phyloP scores from a whole-genome alignment of 2,888 invertebrate genomes.

The Furcula furcula region DNA sequence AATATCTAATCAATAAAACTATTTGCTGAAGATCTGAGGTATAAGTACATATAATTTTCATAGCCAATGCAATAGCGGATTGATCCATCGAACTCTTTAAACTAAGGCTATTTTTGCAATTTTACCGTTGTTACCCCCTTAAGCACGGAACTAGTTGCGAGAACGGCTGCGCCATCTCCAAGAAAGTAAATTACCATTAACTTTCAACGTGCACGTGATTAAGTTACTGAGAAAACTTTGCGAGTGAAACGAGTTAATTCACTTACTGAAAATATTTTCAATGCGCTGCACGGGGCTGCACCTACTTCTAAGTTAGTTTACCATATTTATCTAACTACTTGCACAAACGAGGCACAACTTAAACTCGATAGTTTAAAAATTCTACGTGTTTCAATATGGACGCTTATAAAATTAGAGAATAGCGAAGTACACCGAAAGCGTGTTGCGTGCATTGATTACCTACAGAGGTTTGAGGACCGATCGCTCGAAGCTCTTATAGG shows the following conservation, averaged over 20 bases:
- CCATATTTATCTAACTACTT: slow-evolving; percentile 14
- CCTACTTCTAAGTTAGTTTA: slow-evolving; percentile 17
- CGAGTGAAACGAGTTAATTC: slow-evolving; percentile 36
- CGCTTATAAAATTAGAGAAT: slow-evolving; percentile 54
- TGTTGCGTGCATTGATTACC: slow-evolving; percentile 68
- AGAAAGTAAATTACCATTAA: slow-evolving; percentile 55
- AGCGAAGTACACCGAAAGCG: slow-evolving; percentile 76
- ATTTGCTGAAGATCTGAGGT: too few species aligned
- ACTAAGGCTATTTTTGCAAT: too few species aligned
- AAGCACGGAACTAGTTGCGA: slow-evolving; percentile 40
- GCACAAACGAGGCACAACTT: slow-evolving; percentile 58
- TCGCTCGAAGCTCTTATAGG: slow-evolving; percentile 64
- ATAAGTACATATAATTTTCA: too few species aligned
- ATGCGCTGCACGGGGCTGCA: slow-evolving; percentile 17
- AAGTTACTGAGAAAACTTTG: slow-evolving; percentile 45
- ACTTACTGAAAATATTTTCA: slow-evolving; percentile 34
- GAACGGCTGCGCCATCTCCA: slow-evolving; percentile 34
- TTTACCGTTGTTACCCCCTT: too few species aligned
- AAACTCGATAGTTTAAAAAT: slow-evolving; percentile 48
- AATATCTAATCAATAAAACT: too few species aligned
- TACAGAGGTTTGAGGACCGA: slow-evolving; percentile 61
- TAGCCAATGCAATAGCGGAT: too few species aligned
- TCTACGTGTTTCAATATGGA: slow-evolving; percentile 62
- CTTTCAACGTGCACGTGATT: slow-evolving; percentile 49
- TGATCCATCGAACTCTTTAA: too few species aligned